These are phyloP conservation scores for Drosophila lowei DNA, from an alignment of 1,140 invertebrate genomes.

Conservation along the genomic window DNA sequence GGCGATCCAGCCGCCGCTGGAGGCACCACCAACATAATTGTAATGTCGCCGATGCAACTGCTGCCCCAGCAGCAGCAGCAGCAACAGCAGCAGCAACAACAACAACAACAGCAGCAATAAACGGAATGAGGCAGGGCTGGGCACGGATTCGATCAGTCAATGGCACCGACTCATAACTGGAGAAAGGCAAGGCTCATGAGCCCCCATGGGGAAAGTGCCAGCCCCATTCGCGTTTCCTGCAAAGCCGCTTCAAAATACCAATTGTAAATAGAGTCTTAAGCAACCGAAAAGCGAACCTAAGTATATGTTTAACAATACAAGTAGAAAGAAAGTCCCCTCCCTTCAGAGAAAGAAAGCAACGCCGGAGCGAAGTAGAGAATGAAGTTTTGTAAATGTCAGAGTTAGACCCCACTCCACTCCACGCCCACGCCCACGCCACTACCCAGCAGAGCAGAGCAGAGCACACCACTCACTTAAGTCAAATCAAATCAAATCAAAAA, in stretches of 20 bases:
- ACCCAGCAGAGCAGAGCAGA: neutral
- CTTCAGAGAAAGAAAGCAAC: neutral
- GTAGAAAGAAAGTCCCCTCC: slow-evolving; percentile 17
- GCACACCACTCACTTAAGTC: slow-evolving; percentile 1
- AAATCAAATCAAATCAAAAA: slow-evolving; percentile 35
- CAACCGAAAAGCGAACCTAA: slow-evolving; percentile 62
- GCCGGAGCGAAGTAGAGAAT: slow-evolving; percentile 4
- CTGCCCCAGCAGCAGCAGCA: slow-evolving; percentile 61
- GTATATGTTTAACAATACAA: slow-evolving; percentile 64
- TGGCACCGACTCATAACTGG: slow-evolving; percentile 24
- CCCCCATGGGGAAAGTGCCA: slow-evolving; percentile 22
- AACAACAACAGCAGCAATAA: slow-evolving; percentile 30
- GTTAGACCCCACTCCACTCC: slow-evolving; percentile 19
- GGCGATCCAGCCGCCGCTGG: slow-evolving; percentile 24
- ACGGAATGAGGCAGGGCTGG: slow-evolving; percentile 25
- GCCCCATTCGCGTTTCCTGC: slow-evolving; percentile 41
- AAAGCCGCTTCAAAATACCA: slow-evolving; percentile 64
- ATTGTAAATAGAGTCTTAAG: slow-evolving; percentile 81
- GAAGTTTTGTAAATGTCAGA: slow-evolving; percentile 46
- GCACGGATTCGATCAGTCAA: slow-evolving; percentile 8
- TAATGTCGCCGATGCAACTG: slow-evolving; percentile 76
- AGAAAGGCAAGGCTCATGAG: slow-evolving; percentile 32
- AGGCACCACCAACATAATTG: slow-evolving; percentile 72
- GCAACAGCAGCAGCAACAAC: slow-evolving; percentile 44
- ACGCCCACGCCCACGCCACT: too few species aligned